Conservation (phyloP, 2,888 invertebrate species). For the Lordiphosa fenestrarum region DNA sequence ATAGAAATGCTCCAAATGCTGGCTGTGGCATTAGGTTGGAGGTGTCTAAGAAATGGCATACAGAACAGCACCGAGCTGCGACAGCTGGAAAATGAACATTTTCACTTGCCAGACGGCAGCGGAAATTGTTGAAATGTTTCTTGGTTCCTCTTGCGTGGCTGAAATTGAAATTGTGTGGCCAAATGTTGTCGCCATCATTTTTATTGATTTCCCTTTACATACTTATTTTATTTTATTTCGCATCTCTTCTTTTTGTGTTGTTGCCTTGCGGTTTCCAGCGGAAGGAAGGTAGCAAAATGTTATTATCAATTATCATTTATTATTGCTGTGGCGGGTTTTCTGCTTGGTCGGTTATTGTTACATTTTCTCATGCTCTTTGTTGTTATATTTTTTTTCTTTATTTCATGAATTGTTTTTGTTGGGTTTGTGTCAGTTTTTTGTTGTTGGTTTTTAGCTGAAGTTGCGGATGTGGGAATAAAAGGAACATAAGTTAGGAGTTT, state of each 20-base stretch:
- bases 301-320: slow-evolving; percentile 74
- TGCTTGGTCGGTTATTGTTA: slow-evolving; percentile 28
- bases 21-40: slow-evolving; percentile 2
- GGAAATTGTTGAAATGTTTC: slow-evolving; percentile 66
- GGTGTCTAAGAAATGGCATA: slow-evolving; percentile 36
- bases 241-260: slow-evolving; percentile 28
- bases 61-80: neutral
- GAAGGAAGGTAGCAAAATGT: slow-evolving; percentile 72
- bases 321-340: slow-evolving; percentile 51
- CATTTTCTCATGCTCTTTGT: slow-evolving; percentile 32
- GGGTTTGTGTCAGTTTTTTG: slow-evolving; percentile 5
- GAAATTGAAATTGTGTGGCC: slow-evolving; percentile 72
- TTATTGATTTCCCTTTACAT: slow-evolving; percentile 68
- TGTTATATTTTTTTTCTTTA: slow-evolving; percentile 19
- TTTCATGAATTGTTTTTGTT: slow-evolving; percentile 24
- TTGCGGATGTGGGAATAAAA: slow-evolving; percentile 1
- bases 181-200: slow-evolving; percentile 65
- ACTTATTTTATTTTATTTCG: slow-evolving; percentile 37
- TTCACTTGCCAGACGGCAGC: slow-evolving; percentile 53
- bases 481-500: slow-evolving; percentile 9
- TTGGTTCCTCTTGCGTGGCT: slow-evolving; percentile 25
- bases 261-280: slow-evolving; percentile 28
- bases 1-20: slow-evolving; percentile 49
- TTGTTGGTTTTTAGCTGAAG: slow-evolving; percentile 1
- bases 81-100: slow-evolving; percentile 52